Base-by-base conservation (phyloP, 2,113 vertebrate genomes). In the Tetraodon nigroviridis region DNA sequence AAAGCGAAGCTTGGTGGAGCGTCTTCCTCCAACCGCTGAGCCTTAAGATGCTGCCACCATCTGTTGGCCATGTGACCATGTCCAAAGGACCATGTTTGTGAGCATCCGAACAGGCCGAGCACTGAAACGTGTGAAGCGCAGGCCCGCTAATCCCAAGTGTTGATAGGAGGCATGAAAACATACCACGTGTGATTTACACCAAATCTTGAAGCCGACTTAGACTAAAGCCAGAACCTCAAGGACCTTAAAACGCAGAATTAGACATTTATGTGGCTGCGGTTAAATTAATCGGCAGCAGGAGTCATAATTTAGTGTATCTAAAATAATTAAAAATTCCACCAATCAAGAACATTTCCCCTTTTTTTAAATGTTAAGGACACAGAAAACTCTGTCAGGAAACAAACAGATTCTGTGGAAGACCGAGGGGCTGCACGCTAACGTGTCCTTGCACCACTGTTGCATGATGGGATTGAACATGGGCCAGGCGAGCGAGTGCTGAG, bases 101-200 rank as follows among this genome's bases (percentile, higher is more conserved):
- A 64, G 86, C 73, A 75, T 86, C 69, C 55, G 77, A 79, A 86
- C 81, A 71, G 79, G 85, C 82, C 80, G 73, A 80, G 73, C 79
- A 61, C 76, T 82, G 17, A 80, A 84, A 88, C 52, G 86, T 90
- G 85, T 89, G 87, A 89, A 87, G 71, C 70, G 76, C 70, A 73
- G 82, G 76, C 76, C 77, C 72, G 87, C 71, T 83, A 63, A 77
- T 78, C 80, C 64, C 57, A 81, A 82, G 84, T 88, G 85, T 84
- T 81, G 79, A 84, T 85, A 75, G 66, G 76, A 88, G 82, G 81
- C 84, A 81, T 73, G 84, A 77, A 80, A 81, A 84, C 83, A 86
- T 46, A 68, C 67, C 71, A 75, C 53, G 82, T 85, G 79, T 64
- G 83, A 84, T 19, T 75, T 70, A 7, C 78, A 76, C 73, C 58